Conservation (phyloP, 30 jellyfish, hydroid and myxozoan species). For the Cassiopea andromeda region DNA sequence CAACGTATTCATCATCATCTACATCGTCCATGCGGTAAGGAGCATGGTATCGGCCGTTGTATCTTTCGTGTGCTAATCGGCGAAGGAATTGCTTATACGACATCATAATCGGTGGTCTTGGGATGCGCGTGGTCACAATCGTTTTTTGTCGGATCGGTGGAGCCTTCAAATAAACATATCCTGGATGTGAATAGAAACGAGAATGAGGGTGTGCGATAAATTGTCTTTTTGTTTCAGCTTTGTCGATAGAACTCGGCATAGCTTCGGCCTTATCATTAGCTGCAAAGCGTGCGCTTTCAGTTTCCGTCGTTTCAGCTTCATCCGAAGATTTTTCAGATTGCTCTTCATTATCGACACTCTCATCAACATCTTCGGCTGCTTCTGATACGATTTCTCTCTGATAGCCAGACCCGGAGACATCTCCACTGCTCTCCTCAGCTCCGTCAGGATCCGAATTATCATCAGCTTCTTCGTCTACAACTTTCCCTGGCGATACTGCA, state of each 20-base stretch:
- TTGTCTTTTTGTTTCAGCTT: conserved; percentile 75
- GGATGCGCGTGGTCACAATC: conserved; percentile 91
- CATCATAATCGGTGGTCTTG: conserved; percentile 95
- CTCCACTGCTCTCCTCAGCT: conserved; percentile 37
- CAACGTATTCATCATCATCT: conserved; percentile 57
- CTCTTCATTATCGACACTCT: conserved; percentile 9
- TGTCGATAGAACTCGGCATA: conserved; percentile 8
- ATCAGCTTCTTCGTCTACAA: conserved; percentile 64
- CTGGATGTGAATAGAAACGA: conserved; percentile 73
- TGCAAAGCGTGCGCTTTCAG: conserved; percentile 2
- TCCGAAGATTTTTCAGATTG: conserved; percentile 31
- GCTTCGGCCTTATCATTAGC: conserved; percentile 9
- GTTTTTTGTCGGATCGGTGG: conserved; percentile 96
- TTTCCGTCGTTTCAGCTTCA: conserved; percentile 31
- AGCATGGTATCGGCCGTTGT: conserved; percentile 31
- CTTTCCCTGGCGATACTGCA: conserved; percentile 54
- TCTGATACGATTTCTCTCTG: conserved; percentile 51
- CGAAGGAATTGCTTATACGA: conserved; percentile 81
- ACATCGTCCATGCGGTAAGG: conserved; percentile 27
- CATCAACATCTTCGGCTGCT: conserved; percentile 32
- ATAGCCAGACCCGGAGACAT: conserved; percentile 54
- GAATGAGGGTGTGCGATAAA: conserved; percentile 84
- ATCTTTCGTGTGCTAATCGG: conserved; percentile 58
- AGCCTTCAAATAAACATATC: conserved; percentile 89
- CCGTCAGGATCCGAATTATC: conserved; percentile 67